Evolutionary conservation across 2,888 invertebrate genomes (phyloP).

Genomic region (Tetragonisca angustula): DNA sequence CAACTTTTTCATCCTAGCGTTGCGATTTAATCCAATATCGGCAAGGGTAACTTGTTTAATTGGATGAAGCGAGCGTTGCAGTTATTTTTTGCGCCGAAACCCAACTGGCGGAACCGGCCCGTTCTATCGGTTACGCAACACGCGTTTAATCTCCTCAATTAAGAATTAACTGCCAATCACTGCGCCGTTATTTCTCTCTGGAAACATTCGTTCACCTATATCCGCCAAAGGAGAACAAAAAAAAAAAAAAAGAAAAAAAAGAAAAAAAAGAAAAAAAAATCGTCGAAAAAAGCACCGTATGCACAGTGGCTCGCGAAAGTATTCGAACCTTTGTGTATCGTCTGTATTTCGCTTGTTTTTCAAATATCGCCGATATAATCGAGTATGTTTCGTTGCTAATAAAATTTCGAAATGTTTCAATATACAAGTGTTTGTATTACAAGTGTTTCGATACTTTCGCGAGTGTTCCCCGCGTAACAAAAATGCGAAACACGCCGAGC

Average conservation of each 20-base stretch:
- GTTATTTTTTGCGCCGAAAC: slow-evolving; percentile 14
- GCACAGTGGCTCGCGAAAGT: background rate
- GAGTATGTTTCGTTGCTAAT: background rate
- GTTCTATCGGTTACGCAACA: slow-evolving; percentile 8
- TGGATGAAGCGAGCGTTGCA: slow-evolving; percentile 5
- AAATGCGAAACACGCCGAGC: background rate
- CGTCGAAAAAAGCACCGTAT: too few relatives aligned
- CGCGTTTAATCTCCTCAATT: slow-evolving; percentile 31
- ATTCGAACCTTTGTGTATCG: background rate
- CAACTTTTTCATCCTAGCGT: background rate
- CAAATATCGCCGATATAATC: background rate
- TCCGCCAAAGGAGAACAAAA: background rate
- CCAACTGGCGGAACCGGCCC: background rate
- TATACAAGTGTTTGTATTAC: too few relatives aligned
- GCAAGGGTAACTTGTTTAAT: slow-evolving; percentile 11
- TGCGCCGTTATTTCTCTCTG: background rate
- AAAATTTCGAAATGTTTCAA: background rate
- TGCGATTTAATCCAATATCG: slow-evolving; percentile 3
- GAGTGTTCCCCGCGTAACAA: background rate
- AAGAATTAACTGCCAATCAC: slow-evolving; percentile 36
- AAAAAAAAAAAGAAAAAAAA: background rate
- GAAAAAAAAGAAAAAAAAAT: too few relatives aligned
- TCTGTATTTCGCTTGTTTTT: background rate
- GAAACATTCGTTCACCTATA: background rate
- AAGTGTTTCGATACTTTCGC: background rate